Percentiles rank a stretch among this genome's conserved stretches.
Evolutionary conservation across 2,797 vertebrate species (phyloP).

Genomic region (Podargus strigoides): DNA sequence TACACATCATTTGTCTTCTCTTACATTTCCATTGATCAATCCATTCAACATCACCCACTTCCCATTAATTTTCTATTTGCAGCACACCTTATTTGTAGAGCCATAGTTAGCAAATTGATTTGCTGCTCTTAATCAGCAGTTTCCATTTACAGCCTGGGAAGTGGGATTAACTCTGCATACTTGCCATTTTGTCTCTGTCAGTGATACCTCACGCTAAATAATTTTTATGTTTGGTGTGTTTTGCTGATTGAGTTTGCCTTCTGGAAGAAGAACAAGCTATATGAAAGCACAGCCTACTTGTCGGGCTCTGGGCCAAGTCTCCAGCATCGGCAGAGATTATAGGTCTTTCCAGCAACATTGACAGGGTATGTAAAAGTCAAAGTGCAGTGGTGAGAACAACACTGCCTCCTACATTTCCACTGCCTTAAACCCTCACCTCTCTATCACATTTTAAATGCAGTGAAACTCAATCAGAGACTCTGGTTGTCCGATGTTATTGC

Average conservation of each 20-base stretch:
- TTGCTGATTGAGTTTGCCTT: not conserved
- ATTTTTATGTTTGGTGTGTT: not conserved
- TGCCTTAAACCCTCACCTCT: not conserved
- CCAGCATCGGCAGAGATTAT: not conserved
- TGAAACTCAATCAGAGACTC: not conserved
- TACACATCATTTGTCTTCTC: slow-evolving; percentile 37
- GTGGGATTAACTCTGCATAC: slow-evolving; percentile 11
- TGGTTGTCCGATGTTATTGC: not conserved
- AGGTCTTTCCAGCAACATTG: not conserved
- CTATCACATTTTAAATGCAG: not conserved
- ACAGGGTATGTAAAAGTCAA: not conserved
- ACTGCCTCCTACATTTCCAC: not conserved
- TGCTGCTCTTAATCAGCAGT: slow-evolving; percentile 48
- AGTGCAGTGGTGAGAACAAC: not conserved
- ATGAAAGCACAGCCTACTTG: not conserved
- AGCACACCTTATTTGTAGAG: slow-evolving; percentile 44
- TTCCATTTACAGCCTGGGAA: slow-evolving; percentile 15
- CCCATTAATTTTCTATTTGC: slow-evolving; percentile 41
- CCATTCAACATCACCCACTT: slow-evolving; percentile 14
- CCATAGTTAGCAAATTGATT: slow-evolving; percentile 31
- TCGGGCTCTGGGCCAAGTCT: not conserved
- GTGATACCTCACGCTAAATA: not conserved
- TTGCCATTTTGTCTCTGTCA: slow-evolving; percentile 16
- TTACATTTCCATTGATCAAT: slow-evolving; percentile 27
- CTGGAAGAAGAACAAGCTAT: not conserved